Conservation (phyloP, 2,888 invertebrate species). For the Idaea biselata region DNA sequence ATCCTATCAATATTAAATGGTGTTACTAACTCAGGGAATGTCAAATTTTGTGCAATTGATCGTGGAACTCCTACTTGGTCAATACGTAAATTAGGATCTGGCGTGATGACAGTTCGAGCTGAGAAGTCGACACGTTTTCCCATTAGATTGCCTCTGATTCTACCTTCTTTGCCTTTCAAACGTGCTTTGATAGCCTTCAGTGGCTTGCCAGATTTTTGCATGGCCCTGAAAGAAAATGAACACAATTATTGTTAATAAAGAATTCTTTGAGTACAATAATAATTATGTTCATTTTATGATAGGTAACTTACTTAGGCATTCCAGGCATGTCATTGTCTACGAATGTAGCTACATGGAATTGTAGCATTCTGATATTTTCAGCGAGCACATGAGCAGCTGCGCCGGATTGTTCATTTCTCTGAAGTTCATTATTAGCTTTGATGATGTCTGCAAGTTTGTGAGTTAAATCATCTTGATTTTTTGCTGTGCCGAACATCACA, state of each 20-base stretch:
- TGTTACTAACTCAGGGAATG: constrained; percentile 99
- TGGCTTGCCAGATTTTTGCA: constrained; percentile 99
- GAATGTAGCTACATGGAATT: constrained; percentile 98
- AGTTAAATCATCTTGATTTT: constrained; percentile 99
- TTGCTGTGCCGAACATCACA: constrained; percentile 99
- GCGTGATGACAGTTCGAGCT: constrained; percentile 98
- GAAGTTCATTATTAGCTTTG: constrained; percentile 97
- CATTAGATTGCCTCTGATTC: constrained; percentile 99
- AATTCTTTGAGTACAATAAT: background rate
- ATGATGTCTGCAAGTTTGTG: constrained; percentile 99
- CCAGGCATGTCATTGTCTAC: constrained; percentile 99
- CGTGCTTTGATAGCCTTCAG: constrained; percentile 98
- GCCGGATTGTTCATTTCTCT: constrained; percentile 96
- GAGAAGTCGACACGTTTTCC: constrained; percentile 99
- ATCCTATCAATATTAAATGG: constrained; percentile 98
- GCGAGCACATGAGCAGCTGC: constrained; percentile 98
- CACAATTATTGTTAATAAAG: constrained; percentile 1
- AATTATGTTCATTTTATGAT: background rate
- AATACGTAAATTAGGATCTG: constrained; percentile 95
- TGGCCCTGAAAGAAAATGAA: constrained; percentile 84
- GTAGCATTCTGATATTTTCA: constrained; percentile 98
- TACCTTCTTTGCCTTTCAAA: constrained; percentile 98
- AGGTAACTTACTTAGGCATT: constrained; percentile 85
- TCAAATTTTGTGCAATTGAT: constrained; percentile 98
- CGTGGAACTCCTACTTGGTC: constrained; percentile 99